Percentiles rank a stretch among this genome's conserved stretches.
These are phyloP conservation scores for Sarcophaga rosellei DNA, from an alignment of 2,888 invertebrate species.

Conservation along the genomic window DNA sequence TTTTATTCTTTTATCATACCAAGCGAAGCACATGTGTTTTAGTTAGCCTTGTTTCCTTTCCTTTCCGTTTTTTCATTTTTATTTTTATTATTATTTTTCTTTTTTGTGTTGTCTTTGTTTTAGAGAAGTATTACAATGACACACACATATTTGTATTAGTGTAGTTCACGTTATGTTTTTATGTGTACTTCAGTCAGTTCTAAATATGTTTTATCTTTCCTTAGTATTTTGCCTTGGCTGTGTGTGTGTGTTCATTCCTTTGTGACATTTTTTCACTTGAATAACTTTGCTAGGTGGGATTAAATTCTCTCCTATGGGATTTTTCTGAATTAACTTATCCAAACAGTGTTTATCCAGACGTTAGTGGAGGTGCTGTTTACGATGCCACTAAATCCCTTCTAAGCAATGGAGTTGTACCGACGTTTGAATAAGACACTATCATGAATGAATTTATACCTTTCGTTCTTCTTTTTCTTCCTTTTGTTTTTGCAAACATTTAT, in stretches of 20 bases:
- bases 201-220: conserved; percentile 33
- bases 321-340: conserved; percentile 77
- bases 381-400: conserved; percentile 24
- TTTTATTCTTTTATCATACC: conserved; percentile 54
- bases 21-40: conserved; percentile 57
- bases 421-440: conserved; percentile 36
- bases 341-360: conserved; percentile 64
- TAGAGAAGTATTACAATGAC: neutral
- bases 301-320: conserved; percentile 79
- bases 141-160: conserved; percentile 16
- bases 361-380: conserved; percentile 57
- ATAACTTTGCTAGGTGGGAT: conserved; percentile 79
- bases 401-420: conserved; percentile 43
- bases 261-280: conserved; percentile 80
- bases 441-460: neutral
- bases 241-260: conserved; percentile 70
- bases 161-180: conserved; percentile 21
- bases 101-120: conserved; percentile 21
- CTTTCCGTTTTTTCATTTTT: neutral
- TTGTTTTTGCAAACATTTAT: neutral
- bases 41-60: neutral
- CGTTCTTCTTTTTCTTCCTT: neutral
- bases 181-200: conserved; percentile 10
- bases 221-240: conserved; percentile 66
- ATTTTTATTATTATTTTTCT: neutral